phyloP scores from a whole-genome alignment of 2,113 vertebrate genomes.

The Cyanistes caeruleus region DNA sequence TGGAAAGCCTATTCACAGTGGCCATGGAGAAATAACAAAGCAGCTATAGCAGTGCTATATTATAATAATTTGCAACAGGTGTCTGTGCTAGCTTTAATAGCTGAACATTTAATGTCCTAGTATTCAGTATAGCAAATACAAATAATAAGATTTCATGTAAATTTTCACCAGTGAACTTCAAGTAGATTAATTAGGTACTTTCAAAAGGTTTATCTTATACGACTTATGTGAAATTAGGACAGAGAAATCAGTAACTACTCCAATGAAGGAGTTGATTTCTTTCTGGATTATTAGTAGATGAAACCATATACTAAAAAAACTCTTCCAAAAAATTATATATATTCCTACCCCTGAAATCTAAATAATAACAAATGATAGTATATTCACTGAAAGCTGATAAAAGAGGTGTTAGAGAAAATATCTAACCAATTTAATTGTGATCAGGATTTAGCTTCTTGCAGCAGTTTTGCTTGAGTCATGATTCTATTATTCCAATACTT shows the following conservation, averaged over 20 bases:
- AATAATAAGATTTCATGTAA: background rate
- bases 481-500: background rate
- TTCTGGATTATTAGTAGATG: background rate
- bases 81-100: background rate
- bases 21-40: background rate
- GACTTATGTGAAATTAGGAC: background rate
- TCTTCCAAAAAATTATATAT: background rate
- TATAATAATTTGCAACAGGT: conserved; percentile 31
- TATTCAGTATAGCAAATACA: background rate
- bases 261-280: background rate
- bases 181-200: background rate
- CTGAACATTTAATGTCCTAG: background rate
- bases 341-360: background rate
- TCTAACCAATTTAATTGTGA: background rate
- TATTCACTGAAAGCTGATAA: background rate
- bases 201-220: background rate
- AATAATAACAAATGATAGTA: background rate
- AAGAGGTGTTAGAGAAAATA: background rate
- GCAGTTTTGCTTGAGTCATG: background rate
- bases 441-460: background rate
- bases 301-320: background rate
- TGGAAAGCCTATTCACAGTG: conserved; percentile 20
- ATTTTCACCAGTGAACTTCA: background rate
- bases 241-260: background rate
- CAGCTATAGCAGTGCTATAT: background rate